Percentiles rank a stretch among this genome's conserved stretches.
Evolutionary conservation across 2,797 vertebrate genomes (phyloP).

Genomic region (Pangasius macronema): DNA sequence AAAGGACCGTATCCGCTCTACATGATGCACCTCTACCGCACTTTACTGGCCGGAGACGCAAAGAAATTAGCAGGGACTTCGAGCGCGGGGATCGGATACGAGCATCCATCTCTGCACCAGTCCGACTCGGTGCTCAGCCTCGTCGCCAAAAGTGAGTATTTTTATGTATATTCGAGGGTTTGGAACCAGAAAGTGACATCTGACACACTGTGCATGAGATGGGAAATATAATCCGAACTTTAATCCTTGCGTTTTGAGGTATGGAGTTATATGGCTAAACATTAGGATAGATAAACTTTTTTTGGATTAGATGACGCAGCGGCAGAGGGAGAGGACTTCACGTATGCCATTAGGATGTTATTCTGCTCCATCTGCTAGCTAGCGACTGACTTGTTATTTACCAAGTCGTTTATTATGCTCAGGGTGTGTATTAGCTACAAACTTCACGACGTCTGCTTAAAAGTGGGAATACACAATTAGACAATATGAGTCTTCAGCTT

Average conservation of each 20-base stretch:
- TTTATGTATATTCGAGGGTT: not conserved
- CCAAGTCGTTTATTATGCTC: slow-evolving; percentile 42
- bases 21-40: slow-evolving; percentile 86
- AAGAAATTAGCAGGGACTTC: slow-evolving; percentile 14
- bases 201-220: not conserved
- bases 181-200: not conserved
- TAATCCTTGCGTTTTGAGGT: not conserved
- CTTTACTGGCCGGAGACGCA: slow-evolving; percentile 65
- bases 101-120: slow-evolving; percentile 67
- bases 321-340: not conserved
- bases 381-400: not conserved
- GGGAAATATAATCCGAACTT: not conserved
- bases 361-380: not conserved
- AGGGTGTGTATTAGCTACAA: slow-evolving; percentile 56
- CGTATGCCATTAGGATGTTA: no score
- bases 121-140: slow-evolving; percentile 80
- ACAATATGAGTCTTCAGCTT: slow-evolving; percentile 53
- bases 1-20: slow-evolving; percentile 66
- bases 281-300: not conserved
- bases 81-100: slow-evolving; percentile 48
- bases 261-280: not conserved
- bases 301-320: not conserved
- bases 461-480: slow-evolving; percentile 66
- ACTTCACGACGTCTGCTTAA: slow-evolving; percentile 55
- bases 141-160: slow-evolving; percentile 77